These are phyloP conservation scores for Quadroppia sp. DNA, from an alignment of 2,888 invertebrate species.

Conservation along the genomic window DNA sequence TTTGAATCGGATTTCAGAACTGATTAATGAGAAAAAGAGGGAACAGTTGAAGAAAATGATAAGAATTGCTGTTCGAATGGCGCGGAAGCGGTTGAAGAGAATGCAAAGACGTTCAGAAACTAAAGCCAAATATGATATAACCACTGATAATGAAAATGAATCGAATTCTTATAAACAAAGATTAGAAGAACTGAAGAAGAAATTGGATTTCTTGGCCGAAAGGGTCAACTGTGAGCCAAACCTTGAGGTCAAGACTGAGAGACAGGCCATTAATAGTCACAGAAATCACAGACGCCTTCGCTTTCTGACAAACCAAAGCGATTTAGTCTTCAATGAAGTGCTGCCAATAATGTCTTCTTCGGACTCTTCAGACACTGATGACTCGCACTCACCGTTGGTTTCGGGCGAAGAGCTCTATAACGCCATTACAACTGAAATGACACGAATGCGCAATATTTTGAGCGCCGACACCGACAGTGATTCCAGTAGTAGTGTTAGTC, in stretches of 20 bases:
- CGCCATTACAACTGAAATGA: constrained; percentile 5
- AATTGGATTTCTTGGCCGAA: constrained; percentile 25
- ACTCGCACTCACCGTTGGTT: constrained; percentile 5
- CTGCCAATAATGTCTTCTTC: constrained; percentile 11
- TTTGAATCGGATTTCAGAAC: constrained; percentile 34
- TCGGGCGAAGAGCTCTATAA: constrained; percentile 32
- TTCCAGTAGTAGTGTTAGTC: constrained; percentile 15
- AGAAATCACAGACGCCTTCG: constrained; percentile 30
- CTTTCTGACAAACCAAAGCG: constrained; percentile 37
- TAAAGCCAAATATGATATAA: constrained; percentile 24
- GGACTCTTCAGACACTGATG: constrained; percentile 33
- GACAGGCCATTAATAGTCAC: constrained; percentile 4
- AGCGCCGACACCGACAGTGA: constrained; percentile 24
- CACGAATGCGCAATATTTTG: neutral
- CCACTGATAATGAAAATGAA: neutral
- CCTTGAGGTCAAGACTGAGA: neutral
- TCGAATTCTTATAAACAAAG: constrained; percentile 12
- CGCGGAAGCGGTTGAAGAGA: constrained; percentile 22
- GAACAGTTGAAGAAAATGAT: constrained; percentile 38
- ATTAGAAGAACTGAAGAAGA: constrained; percentile 27
- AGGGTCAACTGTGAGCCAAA: neutral
- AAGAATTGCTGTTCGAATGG: neutral
- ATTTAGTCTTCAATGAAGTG: constrained; percentile 37
- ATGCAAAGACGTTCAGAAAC: neutral
- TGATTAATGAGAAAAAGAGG: constrained; percentile 40